Evolutionary conservation across 1,140 invertebrate genomes (phyloP).

Genomic region (Drosophila pseudoananassae): DNA sequence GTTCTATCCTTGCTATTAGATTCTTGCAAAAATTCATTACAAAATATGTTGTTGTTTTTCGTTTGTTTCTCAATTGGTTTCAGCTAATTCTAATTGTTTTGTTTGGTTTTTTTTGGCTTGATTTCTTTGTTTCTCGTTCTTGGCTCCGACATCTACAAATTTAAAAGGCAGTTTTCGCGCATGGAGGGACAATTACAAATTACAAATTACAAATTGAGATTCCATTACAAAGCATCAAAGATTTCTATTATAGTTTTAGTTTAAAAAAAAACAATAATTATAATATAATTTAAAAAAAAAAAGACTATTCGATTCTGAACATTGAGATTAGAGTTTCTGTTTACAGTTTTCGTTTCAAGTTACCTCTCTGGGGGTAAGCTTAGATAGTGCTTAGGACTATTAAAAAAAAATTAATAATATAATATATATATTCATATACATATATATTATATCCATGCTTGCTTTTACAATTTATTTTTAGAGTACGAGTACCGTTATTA

Average conservation of each 20-base stretch:
- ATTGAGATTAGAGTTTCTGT: constrained; percentile 27
- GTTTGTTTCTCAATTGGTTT: constrained; percentile 14
- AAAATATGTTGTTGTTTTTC: constrained; percentile 58
- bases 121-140: constrained; percentile 27
- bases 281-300: background rate
- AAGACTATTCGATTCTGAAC: constrained; percentile 22
- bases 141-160: constrained; percentile 58
- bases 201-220: constrained; percentile 59
- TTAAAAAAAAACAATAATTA: constrained; percentile 12
- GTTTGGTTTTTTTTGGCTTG: constrained; percentile 28
- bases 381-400: constrained; percentile 50
- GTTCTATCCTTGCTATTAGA: constrained; percentile 3
- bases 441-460: constrained; percentile 13
- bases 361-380: constrained; percentile 49
- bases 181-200: constrained; percentile 73
- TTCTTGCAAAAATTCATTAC: constrained; percentile 59
- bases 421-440: constrained; percentile 26
- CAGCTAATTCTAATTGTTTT: constrained; percentile 27
- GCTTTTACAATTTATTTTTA: constrained; percentile 25
- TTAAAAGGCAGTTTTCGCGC: constrained; percentile 77
- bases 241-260: constrained; percentile 9
- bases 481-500: constrained; percentile 56
- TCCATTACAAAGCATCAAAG: constrained; percentile 60
- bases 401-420: constrained; percentile 58
- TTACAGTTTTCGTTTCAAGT: constrained; percentile 6